Evolutionary conservation across 2,888 invertebrate genomes (phyloP), one percentile per base, ranked within the genome.

Genomic region (Galeopsomyia nigrocyanea): DNA sequence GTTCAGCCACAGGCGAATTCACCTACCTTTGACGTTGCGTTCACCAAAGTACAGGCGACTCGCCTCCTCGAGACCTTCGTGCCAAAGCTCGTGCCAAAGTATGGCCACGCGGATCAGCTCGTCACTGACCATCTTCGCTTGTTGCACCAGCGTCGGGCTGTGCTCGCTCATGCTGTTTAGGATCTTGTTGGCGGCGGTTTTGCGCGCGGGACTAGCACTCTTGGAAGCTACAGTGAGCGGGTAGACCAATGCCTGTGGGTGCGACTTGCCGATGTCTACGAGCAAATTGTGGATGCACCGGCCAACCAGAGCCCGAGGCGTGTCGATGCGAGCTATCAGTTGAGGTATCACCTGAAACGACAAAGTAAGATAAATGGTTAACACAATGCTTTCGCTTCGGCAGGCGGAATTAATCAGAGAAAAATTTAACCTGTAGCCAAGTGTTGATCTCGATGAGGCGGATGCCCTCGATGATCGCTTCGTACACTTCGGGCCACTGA

Each of bases 51-150:
- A 99, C 13, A 99, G 88, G 76, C 92, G 87, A 6, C 95, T 96
- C 0, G 98, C 98, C 84, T 99, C 98, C 81, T 96, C 95, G 21
- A 99, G 87, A 0, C 98, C 99, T 86, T 99, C 99, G 83, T 99
- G 97, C 99, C 99, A 99, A 82, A 98, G 92, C 86, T 99, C 99
- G 83, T 99, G 99, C 99, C 99, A 99, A 19, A 99, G 88, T 78
- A 99, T 99, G 1, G 99, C 99, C 0, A 99, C 98, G 68, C 99
- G 89, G 72, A 99, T 99, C 62, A 99, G 88, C 87, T 99, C 99
- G 81, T 99, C 98, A 57, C 97, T 93, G 75, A 97, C 98, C 94
- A 97, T 94, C 80, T 97, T 92, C 0, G 98, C 98, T 86, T 99
- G 99, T 80, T 95, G 94, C 0, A 99, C 99, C 60, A 99, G 88